Conservation (phyloP, 2,888 invertebrate genomes). For the Ceriagrion tenellum region DNA sequence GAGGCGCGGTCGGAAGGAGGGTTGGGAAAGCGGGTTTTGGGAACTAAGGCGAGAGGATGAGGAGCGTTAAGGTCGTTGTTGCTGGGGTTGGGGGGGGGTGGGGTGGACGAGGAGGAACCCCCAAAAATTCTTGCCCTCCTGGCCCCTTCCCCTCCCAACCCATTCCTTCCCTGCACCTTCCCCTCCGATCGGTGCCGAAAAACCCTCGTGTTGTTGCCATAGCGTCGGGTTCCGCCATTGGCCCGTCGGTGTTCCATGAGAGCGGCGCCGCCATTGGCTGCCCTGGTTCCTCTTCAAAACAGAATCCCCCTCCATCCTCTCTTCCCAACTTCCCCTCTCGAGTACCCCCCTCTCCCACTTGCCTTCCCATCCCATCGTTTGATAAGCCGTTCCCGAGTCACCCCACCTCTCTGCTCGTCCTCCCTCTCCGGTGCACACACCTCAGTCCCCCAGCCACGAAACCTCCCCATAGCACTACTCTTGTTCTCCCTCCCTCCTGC, state of each 20-base stretch:
- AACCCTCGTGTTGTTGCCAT: constrained; percentile 27
- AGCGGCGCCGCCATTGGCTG: constrained; percentile 41
- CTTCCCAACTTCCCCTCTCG: background rate
- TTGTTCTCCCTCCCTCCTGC: background rate
- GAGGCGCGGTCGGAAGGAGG: background rate
- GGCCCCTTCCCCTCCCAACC: background rate
- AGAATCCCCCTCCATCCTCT: background rate
- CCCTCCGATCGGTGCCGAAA: background rate
- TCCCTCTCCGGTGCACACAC: background rate
- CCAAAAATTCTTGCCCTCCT: constrained; percentile 48
- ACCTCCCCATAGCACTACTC: background rate
- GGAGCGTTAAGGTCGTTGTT: background rate
- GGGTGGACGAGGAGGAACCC: background rate
- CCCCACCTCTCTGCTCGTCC: background rate
- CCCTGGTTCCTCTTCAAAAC: constrained; percentile 35
- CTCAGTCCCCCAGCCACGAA: background rate
- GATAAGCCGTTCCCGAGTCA: background rate
- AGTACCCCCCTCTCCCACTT: background rate
- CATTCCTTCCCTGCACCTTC: background rate
- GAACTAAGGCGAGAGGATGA: background rate
- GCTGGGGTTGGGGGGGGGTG: background rate
- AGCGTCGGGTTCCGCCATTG: constrained; percentile 51
- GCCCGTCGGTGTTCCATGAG: constrained; percentile 16
- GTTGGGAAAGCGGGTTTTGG: background rate
- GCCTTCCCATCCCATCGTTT: background rate